Evolutionary conservation across 2,797 vertebrate species (phyloP).

Genomic region (Propithecus deckenii): DNA sequence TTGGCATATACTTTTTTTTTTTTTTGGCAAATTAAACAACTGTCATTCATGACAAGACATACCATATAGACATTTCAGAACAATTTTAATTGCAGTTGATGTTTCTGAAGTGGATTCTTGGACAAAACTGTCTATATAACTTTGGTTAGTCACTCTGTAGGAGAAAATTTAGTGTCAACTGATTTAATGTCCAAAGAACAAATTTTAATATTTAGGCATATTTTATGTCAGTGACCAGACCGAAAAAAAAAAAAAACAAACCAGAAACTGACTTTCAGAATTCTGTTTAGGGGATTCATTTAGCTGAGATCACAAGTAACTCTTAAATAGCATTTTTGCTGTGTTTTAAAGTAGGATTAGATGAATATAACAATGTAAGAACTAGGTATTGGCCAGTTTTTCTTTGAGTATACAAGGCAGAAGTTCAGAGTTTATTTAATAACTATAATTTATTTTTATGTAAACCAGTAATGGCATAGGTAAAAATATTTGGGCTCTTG

Average conservation of each 20-base stretch:
- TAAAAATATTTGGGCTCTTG: conserved; percentile 40
- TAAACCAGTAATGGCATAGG: not conserved
- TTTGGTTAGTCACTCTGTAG: not conserved
- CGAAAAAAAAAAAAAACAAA: not conserved
- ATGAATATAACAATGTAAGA: conserved; percentile 21
- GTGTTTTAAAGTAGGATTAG: conserved; percentile 6
- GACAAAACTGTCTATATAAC: not conserved
- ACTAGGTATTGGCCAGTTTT: not conserved
- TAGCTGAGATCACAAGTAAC: not conserved
- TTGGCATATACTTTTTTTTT: too few species aligned
- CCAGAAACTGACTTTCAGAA: not conserved
- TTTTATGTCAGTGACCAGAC: conserved; percentile 1
- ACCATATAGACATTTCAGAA: not conserved
- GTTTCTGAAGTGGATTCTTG: conserved; percentile 53
- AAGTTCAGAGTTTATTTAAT: conserved; percentile 37
- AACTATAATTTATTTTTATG: conserved; percentile 27
- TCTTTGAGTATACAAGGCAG: not conserved
- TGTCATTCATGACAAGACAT: not conserved
- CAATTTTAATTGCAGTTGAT: conserved; percentile 7
- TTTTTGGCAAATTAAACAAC: not conserved
- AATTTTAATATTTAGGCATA: not conserved
- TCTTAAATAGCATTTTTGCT: not conserved
- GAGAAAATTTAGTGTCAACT: not conserved
- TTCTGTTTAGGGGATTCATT: conserved; percentile 24
- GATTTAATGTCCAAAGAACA: conserved; percentile 5